Evolutionary conservation across 1,140 invertebrate genomes (phyloP), one percentile per base, ranked within the genome.

Genomic region (Bombyx mandarina): DNA sequence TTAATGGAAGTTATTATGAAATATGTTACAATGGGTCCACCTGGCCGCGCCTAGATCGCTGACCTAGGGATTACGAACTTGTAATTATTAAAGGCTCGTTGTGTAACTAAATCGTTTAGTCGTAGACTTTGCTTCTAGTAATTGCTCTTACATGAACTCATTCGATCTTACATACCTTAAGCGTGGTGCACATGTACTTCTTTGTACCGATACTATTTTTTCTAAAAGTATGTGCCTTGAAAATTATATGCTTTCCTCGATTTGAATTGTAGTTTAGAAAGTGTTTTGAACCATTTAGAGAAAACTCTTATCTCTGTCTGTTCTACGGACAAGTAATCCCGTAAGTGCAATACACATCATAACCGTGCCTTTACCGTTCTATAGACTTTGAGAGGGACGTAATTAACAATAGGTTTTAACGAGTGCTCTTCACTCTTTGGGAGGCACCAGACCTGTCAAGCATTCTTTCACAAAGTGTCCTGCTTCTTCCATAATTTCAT

Each of bases 151-250:
- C 78, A 76, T 78, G 69, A 71, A 73, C 71, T 77, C 66, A 65
- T 68, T 65, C 62, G 62, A 73, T 57, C 63, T 65, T 71, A 69
- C 61, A 63, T 74, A 50, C 66, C 67, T 65, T 67, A 55, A 65
- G 63, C 46, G 73, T 75, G 75, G 75, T 74, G 62, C 67, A 65
- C 57, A 65, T 67, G 59, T 52, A 50, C 66, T 63, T 69, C 65
- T 68, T 63, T 66, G 73, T 69, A 74, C 72, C 77, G 78, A 69
- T 72, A 80, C 75, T 80, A 75, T 82, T 77, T 61, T 79, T 86
- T 86, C 82, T 87, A 87, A 87, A 85, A 84, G 81, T 83, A 87
- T 85, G 84, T 87, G 84, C 84, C 84, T 87, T 87, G 81, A 75
- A 79, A 85, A 35, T 35, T 35, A 35, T 35, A 35, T 71, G 84